Evolutionary conservation across 2,888 invertebrate genomes (phyloP), one percentile per base, ranked within the genome.

Genomic region (Melanostoma scalare): DNA sequence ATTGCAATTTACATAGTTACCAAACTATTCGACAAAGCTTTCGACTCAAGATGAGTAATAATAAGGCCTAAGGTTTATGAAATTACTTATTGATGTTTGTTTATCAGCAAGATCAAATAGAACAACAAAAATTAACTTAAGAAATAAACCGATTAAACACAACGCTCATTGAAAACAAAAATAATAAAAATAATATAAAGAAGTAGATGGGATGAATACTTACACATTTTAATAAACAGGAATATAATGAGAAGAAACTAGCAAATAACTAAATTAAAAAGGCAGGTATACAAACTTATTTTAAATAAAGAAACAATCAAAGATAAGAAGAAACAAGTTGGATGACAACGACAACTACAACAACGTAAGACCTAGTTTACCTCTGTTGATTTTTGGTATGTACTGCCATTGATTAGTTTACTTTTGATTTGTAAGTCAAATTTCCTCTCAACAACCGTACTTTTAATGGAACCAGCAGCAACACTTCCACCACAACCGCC

Each of bases 381-480:
- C 89, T 89, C 89, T 88, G 87, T 86, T 73, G 87, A 58, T 77
- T 86, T 60, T 85, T 87, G 88, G 77, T 86, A 89, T 85, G 85
- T 87, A 86, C 79, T 88, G 85, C 86, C 88, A 84, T 86, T 77
- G 61, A 89, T 69, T 81, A 88, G 81, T 86, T 88, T 89, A 86
- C 86, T 89, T 80, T 89, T 89, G 82, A 87, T 69, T 84, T 79
- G 79, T 53, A 69, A 87, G 82, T 89, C 89, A 76, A 86, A 89
- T 81, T 89, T 89, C 67, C 88, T 88, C 86, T 85, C 88, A 86
- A 81, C 71, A 72, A 77, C 81, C 6, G 71, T 71, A 81, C 71
- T 81, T 30, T 81, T 81, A 46, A 67, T 30, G 52, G 46, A 71
- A 67, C 65, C 56, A 55, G 48, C 76, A 77, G 76, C 80, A 80